These are phyloP conservation scores for Eucidaris tribuloides DNA, from an alignment of 35 echinoderm and acorn worm species.

Conservation along the genomic window DNA sequence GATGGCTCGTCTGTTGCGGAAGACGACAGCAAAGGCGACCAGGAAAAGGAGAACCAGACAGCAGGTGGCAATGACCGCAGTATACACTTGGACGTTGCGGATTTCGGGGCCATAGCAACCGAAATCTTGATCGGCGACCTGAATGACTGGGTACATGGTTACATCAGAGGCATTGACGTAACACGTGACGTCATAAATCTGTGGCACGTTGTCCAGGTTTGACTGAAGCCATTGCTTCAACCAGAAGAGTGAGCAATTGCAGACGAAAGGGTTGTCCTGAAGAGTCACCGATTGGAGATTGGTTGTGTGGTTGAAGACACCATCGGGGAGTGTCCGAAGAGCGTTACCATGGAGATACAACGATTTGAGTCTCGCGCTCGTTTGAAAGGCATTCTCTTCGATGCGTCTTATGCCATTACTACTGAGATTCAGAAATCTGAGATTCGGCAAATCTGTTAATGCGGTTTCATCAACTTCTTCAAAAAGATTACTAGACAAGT, in stretches of 20 bases:
- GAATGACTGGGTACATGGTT: background rate
- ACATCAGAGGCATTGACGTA: background rate
- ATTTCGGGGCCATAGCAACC: background rate
- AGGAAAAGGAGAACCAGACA: background rate
- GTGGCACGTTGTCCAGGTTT: background rate
- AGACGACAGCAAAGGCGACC: background rate
- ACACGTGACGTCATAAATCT: background rate
- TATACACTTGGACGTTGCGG: background rate
- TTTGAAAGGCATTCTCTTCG: background rate
- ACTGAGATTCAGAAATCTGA: background rate
- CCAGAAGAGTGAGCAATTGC: conserved; percentile 24
- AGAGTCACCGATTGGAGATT: background rate
- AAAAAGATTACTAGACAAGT: background rate
- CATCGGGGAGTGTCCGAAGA: background rate
- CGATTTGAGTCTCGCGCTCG: background rate
- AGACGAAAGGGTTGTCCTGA: conserved; percentile 16
- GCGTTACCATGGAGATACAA: background rate
- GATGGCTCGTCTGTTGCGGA: conserved; percentile 7
- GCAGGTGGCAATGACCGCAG: background rate
- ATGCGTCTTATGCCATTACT: background rate
- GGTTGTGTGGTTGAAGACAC: background rate
- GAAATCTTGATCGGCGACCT: conserved; percentile 8
- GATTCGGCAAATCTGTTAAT: background rate
- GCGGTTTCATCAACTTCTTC: background rate
- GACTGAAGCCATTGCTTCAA: conserved; percentile 25